Conservation (phyloP, 2,113 vertebrate genomes). For the Acanthisitta chloris region DNA sequence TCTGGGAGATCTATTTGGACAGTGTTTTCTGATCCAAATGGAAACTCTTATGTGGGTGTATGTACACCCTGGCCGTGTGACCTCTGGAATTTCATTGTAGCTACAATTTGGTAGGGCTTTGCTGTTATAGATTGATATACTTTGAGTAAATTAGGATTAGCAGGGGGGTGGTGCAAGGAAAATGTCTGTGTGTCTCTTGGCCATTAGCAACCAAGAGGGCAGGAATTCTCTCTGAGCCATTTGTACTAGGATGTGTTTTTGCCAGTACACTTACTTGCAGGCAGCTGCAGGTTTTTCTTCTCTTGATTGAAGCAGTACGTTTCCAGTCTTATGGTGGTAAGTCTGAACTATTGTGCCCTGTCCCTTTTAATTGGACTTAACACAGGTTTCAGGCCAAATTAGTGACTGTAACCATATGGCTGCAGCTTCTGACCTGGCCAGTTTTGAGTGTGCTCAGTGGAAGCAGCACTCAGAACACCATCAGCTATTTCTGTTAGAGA, state of each 20-base stretch:
- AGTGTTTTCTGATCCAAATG: neutral
- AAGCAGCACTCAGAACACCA: neutral
- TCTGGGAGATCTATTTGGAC: neutral
- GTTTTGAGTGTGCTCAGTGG: neutral
- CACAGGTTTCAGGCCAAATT: neutral
- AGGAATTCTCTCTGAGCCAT: neutral
- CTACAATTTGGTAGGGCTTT: neutral
- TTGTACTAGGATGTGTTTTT: neutral
- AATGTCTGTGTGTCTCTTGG: neutral
- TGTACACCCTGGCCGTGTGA: fast-evolving
- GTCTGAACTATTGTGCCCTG: neutral
- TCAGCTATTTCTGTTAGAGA: neutral
- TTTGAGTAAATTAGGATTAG: neutral
- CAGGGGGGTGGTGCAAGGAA: fast-evolving
- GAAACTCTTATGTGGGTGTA: fast-evolving
- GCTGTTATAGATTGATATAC: neutral
- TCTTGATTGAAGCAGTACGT: neutral
- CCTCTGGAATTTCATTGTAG: neutral
- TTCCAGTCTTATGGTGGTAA: neutral
- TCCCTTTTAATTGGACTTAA: neutral
- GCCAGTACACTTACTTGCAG: neutral
- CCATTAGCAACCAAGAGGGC: neutral
- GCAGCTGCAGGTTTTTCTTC: neutral
- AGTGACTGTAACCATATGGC: neutral
- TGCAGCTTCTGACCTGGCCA: neutral